Conservation (phyloP, 2,888 invertebrate genomes). For the Cryptocheilus praepositus region DNA sequence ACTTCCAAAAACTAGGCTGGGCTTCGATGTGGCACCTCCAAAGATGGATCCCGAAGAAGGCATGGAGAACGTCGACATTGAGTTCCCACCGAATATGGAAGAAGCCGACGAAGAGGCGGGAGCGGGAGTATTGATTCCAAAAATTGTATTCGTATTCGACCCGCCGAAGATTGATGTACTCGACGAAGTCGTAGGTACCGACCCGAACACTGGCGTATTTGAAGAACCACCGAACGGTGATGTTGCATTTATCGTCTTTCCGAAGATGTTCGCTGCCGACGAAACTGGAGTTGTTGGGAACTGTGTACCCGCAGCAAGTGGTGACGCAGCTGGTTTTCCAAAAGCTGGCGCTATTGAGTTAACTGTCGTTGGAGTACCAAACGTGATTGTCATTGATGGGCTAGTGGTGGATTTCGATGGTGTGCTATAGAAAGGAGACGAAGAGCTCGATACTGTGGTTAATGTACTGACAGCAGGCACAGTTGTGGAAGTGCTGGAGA, state of each 20-base stretch:
- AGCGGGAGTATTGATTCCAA: slow-evolving; percentile 27
- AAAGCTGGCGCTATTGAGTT: slow-evolving; percentile 35
- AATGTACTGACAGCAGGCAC: background rate
- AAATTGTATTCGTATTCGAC: slow-evolving; percentile 29
- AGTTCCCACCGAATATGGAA: slow-evolving; percentile 43
- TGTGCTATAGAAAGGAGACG: slow-evolving; percentile 38
- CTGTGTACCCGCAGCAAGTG: slow-evolving; percentile 35
- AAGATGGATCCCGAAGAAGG: slow-evolving; percentile 43
- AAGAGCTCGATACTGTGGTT: slow-evolving; percentile 12
- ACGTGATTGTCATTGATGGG: slow-evolving; percentile 29
- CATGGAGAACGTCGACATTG: slow-evolving; percentile 16
- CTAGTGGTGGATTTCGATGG: slow-evolving; percentile 28
- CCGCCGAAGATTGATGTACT: slow-evolving; percentile 44
- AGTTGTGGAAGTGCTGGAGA: slow-evolving; percentile 16
- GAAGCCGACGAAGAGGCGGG: slow-evolving; percentile 22
- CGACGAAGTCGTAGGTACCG: slow-evolving; percentile 24
- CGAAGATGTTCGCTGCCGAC: slow-evolving; percentile 41
- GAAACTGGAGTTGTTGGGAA: slow-evolving; percentile 38
- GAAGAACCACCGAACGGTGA: slow-evolving; percentile 29
- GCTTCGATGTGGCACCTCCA: slow-evolving; percentile 30
- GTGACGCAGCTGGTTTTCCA: slow-evolving; percentile 27
- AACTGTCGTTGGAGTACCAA: slow-evolving; percentile 28
- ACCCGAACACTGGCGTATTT: slow-evolving; percentile 40
- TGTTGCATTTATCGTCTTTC: slow-evolving; percentile 29
- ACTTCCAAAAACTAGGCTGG: slow-evolving; percentile 39